Percentiles rank a stretch among this genome's conserved stretches.
Conservation (phyloP, 2,888 invertebrate species). For the Xylophagus ater region DNA sequence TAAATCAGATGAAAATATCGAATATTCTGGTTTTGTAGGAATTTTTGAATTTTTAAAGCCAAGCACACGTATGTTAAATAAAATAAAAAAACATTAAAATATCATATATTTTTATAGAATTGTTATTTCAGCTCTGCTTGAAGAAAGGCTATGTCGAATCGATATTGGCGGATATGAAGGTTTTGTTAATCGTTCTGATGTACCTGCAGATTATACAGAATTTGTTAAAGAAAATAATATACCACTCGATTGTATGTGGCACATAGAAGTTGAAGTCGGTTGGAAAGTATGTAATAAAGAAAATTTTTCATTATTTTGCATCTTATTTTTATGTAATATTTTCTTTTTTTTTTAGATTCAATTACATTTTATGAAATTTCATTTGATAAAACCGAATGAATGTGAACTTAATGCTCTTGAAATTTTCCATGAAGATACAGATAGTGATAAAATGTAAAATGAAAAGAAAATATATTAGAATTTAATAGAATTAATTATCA, state of each 20-base stretch:
- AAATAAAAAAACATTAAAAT: not conserved
- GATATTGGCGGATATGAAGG: conserved; percentile 45
- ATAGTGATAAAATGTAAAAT: conserved; percentile 45
- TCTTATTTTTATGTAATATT: not conserved
- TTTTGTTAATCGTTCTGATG: conserved; percentile 46
- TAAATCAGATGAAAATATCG: conserved; percentile 68
- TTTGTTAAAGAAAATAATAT: conserved; percentile 44
- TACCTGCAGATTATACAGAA: conserved; percentile 43
- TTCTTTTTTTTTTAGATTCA: conserved; percentile 46
- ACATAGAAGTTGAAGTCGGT: conserved; percentile 49
- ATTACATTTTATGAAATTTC: conserved; percentile 53
- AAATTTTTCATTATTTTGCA: not conserved
- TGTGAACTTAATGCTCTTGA: conserved; percentile 67
- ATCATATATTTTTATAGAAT: not conserved
- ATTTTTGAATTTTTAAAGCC: conserved; percentile 57
- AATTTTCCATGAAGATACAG: conserved; percentile 54
- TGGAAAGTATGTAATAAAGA: conserved; percentile 47
- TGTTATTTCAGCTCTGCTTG: conserved; percentile 10
- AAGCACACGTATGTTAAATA: not conserved
- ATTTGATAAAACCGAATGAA: conserved; percentile 61
- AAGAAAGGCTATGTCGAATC: conserved; percentile 47
- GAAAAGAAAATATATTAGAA: not conserved
- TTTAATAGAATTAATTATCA: not conserved
- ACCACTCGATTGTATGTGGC: conserved; percentile 65
- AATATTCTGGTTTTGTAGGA: conserved; percentile 66